Evolutionary conservation across 2,888 invertebrate genomes (phyloP).

Genomic region (Gasteruption jaculator): DNA sequence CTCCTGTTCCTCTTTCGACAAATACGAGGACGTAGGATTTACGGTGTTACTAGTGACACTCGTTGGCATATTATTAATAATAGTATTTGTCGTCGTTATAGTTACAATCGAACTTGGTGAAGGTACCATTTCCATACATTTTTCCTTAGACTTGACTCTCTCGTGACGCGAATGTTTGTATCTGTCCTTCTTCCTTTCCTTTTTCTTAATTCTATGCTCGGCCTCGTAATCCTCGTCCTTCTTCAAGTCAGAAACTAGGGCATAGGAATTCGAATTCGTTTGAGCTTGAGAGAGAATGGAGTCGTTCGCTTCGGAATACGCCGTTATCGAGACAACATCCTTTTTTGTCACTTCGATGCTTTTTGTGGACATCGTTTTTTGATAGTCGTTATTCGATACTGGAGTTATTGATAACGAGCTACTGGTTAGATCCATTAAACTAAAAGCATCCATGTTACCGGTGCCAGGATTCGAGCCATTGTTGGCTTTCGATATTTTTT

Average conservation of each 20-base stretch:
- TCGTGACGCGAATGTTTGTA: no score
- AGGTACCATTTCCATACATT: slow-evolving; percentile 21
- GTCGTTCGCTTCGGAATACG: slow-evolving; percentile 33
- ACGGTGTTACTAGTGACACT: no score
- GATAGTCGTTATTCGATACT: slow-evolving; percentile 42
- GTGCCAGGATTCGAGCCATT: no score
- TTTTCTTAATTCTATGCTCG: slow-evolving; percentile 31
- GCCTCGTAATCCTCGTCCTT: slow-evolving; percentile 34
- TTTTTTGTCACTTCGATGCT: slow-evolving; percentile 34
- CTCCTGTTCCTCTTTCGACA: slow-evolving; percentile 43
- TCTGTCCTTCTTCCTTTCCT: slow-evolving; percentile 30
- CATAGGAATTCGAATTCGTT: slow-evolving; percentile 12
- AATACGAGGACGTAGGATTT: slow-evolving; percentile 27
- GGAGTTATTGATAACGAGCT: slow-evolving; percentile 46
- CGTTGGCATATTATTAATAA: no score
- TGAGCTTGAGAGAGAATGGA: slow-evolving; percentile 16
- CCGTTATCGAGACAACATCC: slow-evolving; percentile 44
- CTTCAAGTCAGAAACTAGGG: not conserved
- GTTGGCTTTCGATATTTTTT: no score
- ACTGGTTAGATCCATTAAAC: slow-evolving; percentile 41
- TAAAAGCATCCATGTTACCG: slow-evolving; percentile 36
- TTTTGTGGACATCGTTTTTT: slow-evolving; percentile 30
- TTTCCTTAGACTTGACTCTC: slow-evolving; percentile 27
- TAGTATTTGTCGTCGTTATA: no score
- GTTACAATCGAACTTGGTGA: no score